Percentiles rank a stretch among this genome's conserved stretches.
phyloP scores from a whole-genome alignment of 1,140 invertebrate genomes.

The Drosophila bocki region DNA sequence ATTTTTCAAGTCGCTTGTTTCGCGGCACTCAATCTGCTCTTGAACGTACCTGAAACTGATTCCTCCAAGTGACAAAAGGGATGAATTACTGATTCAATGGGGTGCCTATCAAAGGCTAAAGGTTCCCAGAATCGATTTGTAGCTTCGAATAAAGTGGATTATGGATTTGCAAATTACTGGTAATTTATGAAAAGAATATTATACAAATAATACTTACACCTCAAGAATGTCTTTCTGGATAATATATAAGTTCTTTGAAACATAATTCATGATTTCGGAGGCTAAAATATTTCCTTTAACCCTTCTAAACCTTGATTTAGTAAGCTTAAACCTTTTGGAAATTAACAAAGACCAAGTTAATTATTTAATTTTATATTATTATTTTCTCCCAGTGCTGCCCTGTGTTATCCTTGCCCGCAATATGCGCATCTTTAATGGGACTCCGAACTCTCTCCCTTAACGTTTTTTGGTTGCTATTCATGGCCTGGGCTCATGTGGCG shows the following conservation, averaged over 20 bases:
- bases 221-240: neutral
- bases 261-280: too few relatives aligned
- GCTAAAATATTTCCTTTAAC: neutral
- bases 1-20: constrained; percentile 66
- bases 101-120: neutral
- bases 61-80: constrained; percentile 1
- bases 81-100: neutral
- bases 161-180: too few relatives aligned
- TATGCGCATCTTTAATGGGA: constrained; percentile 27
- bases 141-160: neutral
- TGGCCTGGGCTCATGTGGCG: constrained; percentile 5
- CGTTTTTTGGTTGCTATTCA: constrained; percentile 1
- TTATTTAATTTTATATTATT: neutral
- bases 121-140: constrained; percentile 13
- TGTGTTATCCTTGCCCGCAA: constrained; percentile 2
- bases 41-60: neutral
- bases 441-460: constrained; percentile 3
- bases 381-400: neutral
- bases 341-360: too few relatives aligned
- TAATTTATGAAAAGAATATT: neutral
- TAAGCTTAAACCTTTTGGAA: too few relatives aligned
- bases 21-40: constrained; percentile 46
- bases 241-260: too few relatives aligned
- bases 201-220: neutral
- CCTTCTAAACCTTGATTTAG: too few relatives aligned